Base-by-base conservation (phyloP, 2,797 vertebrate species). In the Falco peregrinus region DNA sequence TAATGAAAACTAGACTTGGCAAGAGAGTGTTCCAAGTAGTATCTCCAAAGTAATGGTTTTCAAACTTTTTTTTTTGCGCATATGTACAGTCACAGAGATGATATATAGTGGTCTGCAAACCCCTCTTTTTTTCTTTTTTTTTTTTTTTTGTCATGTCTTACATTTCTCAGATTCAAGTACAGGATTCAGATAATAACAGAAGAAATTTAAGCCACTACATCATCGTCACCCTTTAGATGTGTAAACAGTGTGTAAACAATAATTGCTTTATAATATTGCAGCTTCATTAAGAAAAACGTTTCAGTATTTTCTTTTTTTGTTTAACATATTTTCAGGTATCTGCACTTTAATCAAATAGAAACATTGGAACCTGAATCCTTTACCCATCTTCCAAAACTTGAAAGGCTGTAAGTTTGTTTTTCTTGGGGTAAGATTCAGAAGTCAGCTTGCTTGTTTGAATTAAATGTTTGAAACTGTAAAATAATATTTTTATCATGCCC, bases 301-400 rank as follows among this genome's bases (percentile, higher is more conserved):
- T 88, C 77, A 91, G 5, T 80, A 11, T 48, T 31, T 70, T 79
- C 92, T 56, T 94, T 81, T 81, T 87, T 75, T 90, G 18, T 88
- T 92, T 92, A 71, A 93, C 67, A 6, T 75, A 39, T 92, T 95
- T 98, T 63, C 97, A 99, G 99, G 96, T 99, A 99, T 95, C 98
- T 99, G 97, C 99, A 99, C 98, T 99, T 99, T 98, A 99, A 99
- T 98, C 99, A 99, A 97, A 99, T 99, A 73, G 99, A 99, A 96
- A 99, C 98, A 6, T 95, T 99, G 98, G 99, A 99, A 95, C 99
- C 99, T 3, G 99, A 99, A 96, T 99, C 99, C 43, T 99, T 99
- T 97, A 98, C 98, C 75, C 98, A 99, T 91, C 98, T 99, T 64
- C 99, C 99, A 39, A 99, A 99, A 98, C 98, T 99, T 96, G 99